Evolutionary conservation across 2,797 vertebrate genomes (phyloP), one percentile per base, ranked within the genome.

Genomic region (Phataginus tetradactyla): DNA sequence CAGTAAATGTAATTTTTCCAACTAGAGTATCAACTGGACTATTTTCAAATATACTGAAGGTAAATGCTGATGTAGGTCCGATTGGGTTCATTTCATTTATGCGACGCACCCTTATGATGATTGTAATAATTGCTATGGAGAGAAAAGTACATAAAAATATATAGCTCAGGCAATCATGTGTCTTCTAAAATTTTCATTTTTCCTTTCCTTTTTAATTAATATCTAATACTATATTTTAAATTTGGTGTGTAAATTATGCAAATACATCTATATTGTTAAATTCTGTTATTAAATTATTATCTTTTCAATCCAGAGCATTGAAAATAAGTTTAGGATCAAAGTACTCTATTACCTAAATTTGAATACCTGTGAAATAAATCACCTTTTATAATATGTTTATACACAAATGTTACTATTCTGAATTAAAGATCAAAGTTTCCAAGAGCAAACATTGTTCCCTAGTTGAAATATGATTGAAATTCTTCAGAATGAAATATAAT

Each of bases 41-140:
- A 0, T 97, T 97, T 96, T 98, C 96, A 96, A 94, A 91, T 95
- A 96, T 25, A 53, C 34, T 71, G 77, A 98, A 94, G 7, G 13
- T 12, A 53, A 97, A 94, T 68, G 66, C 6, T 0, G 18, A 95
- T 27, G 1, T 39, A 12, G 11, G 89, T 94, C 72, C 63, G 45
- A 14, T 13, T 49, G 79, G 93, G 87, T 68, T 25, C 27, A 91
- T 14, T 93, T 98, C 20, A 0, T 98, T 98, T 86, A 75, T 63
- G 23, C 3, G 49, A 86, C n/a, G 95, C 15, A 98, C 91, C n/a
- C 96, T 97, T 51, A 97, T 9, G 42, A 97, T 83, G 95, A 96
- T 74, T 79, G 49, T 95, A 68, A 92, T 34, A 37, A 57, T 87
- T 86, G 59, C 98, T 98, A 42, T 51, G 42, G 45, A 95, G 94